Conservation (phyloP, 2,113 vertebrate genomes). For the Nothocercus nigrocapillus region DNA sequence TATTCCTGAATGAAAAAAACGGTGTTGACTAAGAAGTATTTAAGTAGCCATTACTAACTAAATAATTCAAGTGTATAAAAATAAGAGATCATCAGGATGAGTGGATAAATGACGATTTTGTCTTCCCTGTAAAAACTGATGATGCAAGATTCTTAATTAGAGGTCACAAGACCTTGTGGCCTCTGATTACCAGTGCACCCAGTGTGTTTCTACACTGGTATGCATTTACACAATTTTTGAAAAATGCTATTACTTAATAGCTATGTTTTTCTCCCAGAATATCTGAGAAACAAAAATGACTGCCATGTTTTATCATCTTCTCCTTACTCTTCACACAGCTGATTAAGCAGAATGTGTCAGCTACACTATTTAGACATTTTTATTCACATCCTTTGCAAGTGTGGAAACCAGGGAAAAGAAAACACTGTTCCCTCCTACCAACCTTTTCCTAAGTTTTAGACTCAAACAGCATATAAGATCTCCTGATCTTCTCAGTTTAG, state of each 20-base stretch:
- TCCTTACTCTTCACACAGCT: no score
- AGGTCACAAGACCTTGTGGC: background rate
- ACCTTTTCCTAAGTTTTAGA: background rate
- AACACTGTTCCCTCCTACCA: background rate
- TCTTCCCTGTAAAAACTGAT: background rate
- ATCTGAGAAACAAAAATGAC: background rate
- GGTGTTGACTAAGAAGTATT: constrained; percentile 32
- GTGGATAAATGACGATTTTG: constrained; percentile 17
- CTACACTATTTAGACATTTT: background rate
- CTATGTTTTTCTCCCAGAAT: background rate
- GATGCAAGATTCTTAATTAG: background rate
- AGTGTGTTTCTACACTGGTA: background rate
- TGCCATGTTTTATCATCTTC: background rate
- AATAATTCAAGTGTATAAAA: constrained; percentile 51
- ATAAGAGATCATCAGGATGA: constrained; percentile 9
- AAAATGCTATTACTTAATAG: background rate
- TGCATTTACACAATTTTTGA: background rate
- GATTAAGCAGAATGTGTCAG: background rate
- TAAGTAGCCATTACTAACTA: constrained; percentile 15
- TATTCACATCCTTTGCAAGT: background rate
- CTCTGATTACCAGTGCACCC: background rate
- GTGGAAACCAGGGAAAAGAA: background rate
- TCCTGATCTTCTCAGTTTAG: background rate
- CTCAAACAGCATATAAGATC: background rate
- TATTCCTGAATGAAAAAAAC: constrained; percentile 17